Evolutionary conservation across 1,140 invertebrate species (phyloP).

Genomic region (Polypedilum pembai): DNA sequence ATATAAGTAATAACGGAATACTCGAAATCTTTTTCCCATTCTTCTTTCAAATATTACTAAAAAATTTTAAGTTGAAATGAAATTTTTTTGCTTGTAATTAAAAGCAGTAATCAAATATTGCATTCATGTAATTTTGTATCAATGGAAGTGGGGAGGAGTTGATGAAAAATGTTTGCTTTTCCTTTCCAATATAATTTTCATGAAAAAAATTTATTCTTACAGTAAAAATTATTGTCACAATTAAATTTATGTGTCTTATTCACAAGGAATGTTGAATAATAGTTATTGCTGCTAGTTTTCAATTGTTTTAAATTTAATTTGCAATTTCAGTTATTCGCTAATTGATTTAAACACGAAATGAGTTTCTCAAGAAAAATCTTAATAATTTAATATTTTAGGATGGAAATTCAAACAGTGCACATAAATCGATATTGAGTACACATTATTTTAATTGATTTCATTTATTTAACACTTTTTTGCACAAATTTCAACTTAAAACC

Average conservation of each 20-base stretch:
- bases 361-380: no score
- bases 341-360: no score
- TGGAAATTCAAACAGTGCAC: neutral
- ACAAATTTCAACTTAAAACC: slow-evolving; percentile 8
- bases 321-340: neutral
- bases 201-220: neutral
- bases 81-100: no score
- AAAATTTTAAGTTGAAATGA: no score
- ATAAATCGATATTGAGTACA: neutral
- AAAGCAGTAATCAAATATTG: no score
- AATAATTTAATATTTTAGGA: neutral
- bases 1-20: no score
- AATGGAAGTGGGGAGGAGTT: neutral
- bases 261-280: neutral
- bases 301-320: neutral
- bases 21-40: no score
- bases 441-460: neutral
- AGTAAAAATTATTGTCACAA: slow-evolving; percentile 19
- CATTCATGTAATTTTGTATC: neutral
- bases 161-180: neutral
- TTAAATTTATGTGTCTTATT: neutral
- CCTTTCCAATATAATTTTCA: neutral
- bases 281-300: neutral
- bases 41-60: no score
- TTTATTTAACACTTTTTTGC: neutral